phyloP scores from a whole-genome alignment of 2,797 vertebrate species.

The Bradypodion pumilum region DNA sequence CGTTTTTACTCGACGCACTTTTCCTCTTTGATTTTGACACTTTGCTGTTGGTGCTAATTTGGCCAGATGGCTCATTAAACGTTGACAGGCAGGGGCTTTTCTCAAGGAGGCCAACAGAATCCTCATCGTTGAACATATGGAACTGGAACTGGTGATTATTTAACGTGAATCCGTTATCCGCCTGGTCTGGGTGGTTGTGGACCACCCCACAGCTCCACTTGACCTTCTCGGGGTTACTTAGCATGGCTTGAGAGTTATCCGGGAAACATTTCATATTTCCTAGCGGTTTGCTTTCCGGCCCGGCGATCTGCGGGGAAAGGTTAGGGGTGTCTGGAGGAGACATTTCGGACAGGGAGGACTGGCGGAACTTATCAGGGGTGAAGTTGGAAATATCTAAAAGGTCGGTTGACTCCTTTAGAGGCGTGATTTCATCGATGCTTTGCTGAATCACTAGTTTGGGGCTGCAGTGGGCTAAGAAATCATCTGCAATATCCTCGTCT shows the following conservation, averaged over 20 bases:
- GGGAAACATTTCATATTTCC: conserved; percentile 88
- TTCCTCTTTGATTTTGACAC: conserved; percentile 94
- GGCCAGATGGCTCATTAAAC: conserved; percentile 86
- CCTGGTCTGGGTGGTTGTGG: conserved; percentile 85
- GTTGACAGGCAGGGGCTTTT: conserved; percentile 83
- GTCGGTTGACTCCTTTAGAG: conserved; percentile 95
- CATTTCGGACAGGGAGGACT: conserved; percentile 95
- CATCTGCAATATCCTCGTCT: conserved; percentile 93
- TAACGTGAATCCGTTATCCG: conserved; percentile 84
- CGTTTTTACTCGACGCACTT: conserved; percentile 86
- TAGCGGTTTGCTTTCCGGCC: conserved; percentile 85
- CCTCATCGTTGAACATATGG: conserved; percentile 93
- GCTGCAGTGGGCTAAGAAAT: conserved; percentile 97
- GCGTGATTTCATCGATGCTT: conserved; percentile 94
- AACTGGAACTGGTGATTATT: conserved; percentile 92
- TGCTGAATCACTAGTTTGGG: conserved; percentile 99
- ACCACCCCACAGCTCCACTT: conserved; percentile 92
- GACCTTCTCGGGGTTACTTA: conserved; percentile 85
- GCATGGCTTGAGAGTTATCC: conserved; percentile 81
- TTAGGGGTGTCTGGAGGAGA: conserved; percentile 97
- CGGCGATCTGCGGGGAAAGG: conserved; percentile 93
- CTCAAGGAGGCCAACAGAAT: conserved; percentile 85
- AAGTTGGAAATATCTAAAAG: conserved; percentile 99
- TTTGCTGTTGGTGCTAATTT: conserved; percentile 84
- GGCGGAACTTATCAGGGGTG: conserved; percentile 98